Evolutionary conservation across 2,797 vertebrate species (phyloP), one percentile per base, ranked within the genome.

Genomic region (Macropus fuliginosus): DNA sequence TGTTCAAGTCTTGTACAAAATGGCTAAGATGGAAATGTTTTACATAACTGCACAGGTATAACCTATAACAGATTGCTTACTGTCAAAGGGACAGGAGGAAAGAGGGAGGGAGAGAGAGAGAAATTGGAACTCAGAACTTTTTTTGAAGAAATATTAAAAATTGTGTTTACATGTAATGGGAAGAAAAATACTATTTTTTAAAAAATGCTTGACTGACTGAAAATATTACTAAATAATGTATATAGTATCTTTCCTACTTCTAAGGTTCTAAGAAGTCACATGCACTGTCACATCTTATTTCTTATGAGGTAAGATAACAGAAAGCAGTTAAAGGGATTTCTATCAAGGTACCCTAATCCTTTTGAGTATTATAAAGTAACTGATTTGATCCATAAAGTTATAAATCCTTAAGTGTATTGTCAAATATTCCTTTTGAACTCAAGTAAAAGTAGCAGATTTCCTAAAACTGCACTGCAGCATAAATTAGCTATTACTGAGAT

Each of bases 141-240:
- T 28, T 57, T 10, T 29, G 3, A 55, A 55, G 18, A 56, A 12
- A 62, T 16, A 4, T 62, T 62, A 34, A 34, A 34, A 34, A 14
- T 16, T 62, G 31, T 62, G 34, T 62, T 62, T 62, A 34, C 13
- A 34, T 62, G 59, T 62, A 62, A 62, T 62, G 13, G 29, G 31
- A 59, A 13, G 31, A 13, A 34, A 62, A 34, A 34, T 34, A 16
- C 4, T 27, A 56, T 56, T 56, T 56, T 62, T 62, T 34, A 6
- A 40, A 66, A 74, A 66, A 74, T 74, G 62, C 34, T 21, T 74
- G 34, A 74, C 6, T 62, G 57, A 62, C 59, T 74, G 98, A 99
- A 99, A 99, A 98, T 97, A 97, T 96, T 97, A 95, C 94, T 95
- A 54, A 98, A 95, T 97, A 93, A 90, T 12, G 11, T 97, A 96